Evolutionary conservation across 2,888 invertebrate species (phyloP), one percentile per base, ranked within the genome.

Genomic region (Synergus umbraculus): DNA sequence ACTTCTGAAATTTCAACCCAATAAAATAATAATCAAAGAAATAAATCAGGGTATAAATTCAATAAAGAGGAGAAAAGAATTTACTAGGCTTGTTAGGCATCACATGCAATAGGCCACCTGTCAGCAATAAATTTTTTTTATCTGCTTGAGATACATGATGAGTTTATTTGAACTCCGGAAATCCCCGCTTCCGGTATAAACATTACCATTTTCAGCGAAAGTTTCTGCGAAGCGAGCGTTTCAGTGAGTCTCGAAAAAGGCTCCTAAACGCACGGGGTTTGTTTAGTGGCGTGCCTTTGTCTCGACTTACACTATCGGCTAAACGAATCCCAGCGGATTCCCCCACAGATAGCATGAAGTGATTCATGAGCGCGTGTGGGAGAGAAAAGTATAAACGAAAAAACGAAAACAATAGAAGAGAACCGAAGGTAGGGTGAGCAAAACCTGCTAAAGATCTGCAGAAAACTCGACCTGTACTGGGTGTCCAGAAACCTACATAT

Each of bases 281-380:
- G 79, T 81, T 82, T 78, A 80, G 82, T 66, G 83, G 76, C 76
- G 76, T 82, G 54, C 77, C 81, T 85, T 83, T 85, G 81, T 85
- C 81, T 83, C 76, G 78, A 65, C 67, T 77, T 76, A 15, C 44
- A 66, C 78, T 82, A 82, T 82, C 79, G 83, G 78, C 77, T 83
- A 84, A 85, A 84, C 83, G 83, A 83, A 86, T 86, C 84, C 85
- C 82, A 77, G 65, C 79, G 83, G 84, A 86, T 84, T 73, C 76
- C 77, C 64, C 79, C 69, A 64, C 60, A 82, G 81, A 85, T 85
- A 85, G 73, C 78, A 82, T 73, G 66, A 69, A 81, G 83, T 87
- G 86, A 87, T 85, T 85, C 84, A 86, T 84, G 64, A 82, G 79
- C 78, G 66, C 46, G 46, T 22, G 43, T 22, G 18, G 76, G 65